A percentile compares a stretch with the other conserved stretches of the same genome.
Conservation (phyloP, 2,888 invertebrate species). For the Cyrtodaria siliqua region DNA sequence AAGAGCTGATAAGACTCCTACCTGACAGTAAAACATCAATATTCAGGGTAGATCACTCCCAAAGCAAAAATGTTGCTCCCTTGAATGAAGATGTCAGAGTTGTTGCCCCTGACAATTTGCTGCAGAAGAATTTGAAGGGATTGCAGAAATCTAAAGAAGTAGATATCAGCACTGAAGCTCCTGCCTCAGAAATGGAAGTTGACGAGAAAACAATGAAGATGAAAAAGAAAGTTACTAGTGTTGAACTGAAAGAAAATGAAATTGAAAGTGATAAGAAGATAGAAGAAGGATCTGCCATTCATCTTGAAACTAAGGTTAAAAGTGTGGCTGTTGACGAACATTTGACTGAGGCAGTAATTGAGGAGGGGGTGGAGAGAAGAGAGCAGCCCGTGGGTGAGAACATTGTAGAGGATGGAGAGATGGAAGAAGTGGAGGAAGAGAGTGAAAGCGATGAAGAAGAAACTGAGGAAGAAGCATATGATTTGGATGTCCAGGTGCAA, state of each 20-base stretch:
- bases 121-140: background rate
- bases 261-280: background rate
- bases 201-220: background rate
- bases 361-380: background rate
- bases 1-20: conserved; percentile 58
- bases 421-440: conserved; percentile 40
- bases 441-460: conserved; percentile 39
- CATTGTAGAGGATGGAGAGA: conserved; percentile 42
- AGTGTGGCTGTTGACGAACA: background rate
- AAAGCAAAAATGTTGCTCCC: background rate
- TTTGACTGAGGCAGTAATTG: background rate
- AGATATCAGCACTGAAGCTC: background rate
- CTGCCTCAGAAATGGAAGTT: background rate
- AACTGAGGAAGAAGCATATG: conserved; percentile 13
- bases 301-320: conserved; percentile 14
- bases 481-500: conserved; percentile 36
- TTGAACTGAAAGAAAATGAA: background rate
- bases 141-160: background rate
- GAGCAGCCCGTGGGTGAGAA: background rate
- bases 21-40: conserved; percentile 57
- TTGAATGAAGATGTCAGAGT: background rate
- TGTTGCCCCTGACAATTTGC: background rate
- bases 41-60: conserved; percentile 26
- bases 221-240: background rate
- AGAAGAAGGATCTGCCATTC: conserved; percentile 19